Base-by-base conservation (phyloP, 1,140 invertebrate genomes). In the Danaus plexippus region DNA sequence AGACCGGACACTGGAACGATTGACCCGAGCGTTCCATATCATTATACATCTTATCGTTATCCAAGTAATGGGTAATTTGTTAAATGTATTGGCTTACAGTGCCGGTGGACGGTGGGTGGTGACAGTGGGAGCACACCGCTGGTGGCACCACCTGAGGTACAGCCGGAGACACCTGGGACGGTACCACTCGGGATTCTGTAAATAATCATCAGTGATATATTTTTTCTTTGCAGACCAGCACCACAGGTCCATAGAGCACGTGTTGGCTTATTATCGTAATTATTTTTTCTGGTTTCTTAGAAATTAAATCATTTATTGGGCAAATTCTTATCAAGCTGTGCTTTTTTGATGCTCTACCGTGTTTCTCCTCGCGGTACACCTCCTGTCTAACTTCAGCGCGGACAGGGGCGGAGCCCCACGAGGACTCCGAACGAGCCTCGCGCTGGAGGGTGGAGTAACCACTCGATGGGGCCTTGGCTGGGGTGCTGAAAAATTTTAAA, bases 401-500 rank as follows among this genome's bases (percentile, higher is more conserved):
- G 5, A 75, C 73, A 0, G 81, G 77, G 48, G 63, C 64, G 51
- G 71, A 63, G 40, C 72, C 73, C 82, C 80, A 85, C 0, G 81
- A 80, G 11, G 58, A 62, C 66, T 85, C 82, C 47, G 83, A 1
- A 1, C 79, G 65, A 44, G 84, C 82, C 57, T 82, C 80, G 5
- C 70, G 73, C 57, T 79, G 80, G 51, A 86, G 61, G 0, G 80
- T 82, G 1, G 83, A 86, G 65, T 86, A 86, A 0, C 80, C 83
- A 50, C 77, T 81, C 22, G 83, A 85, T 4, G 83, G 83, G 7
- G 80, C 75, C 54, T 84, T 84, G 1, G 52, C 67, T 46, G 80
- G 75, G 0, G 77, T 80, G 1, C 83, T 85, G 49, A 0, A 59
- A 57, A 7, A 50, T 49, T 47, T 15, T 52, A 55, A 44, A 61